A percentile compares a stretch with the other conserved stretches of the same genome.
Conservation (phyloP, 2,113 vertebrate species). For the Protobothrops mucrosquamatus region DNA sequence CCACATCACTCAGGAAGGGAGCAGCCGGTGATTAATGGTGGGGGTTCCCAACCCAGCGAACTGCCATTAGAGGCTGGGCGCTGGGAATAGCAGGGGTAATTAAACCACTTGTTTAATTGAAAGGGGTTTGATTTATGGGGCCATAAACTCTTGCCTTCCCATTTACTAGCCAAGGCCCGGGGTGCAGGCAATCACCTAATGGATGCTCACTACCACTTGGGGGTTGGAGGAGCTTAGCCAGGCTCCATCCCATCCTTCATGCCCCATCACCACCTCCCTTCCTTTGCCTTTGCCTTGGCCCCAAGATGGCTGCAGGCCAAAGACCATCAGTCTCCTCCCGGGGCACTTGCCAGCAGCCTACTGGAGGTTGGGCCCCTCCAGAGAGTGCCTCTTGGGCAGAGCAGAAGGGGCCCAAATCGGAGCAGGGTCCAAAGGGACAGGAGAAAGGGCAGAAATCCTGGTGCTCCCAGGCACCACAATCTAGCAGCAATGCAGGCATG, state of each 20-base stretch:
- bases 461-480: neutral
- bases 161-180: neutral
- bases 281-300: neutral
- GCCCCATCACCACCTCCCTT: neutral
- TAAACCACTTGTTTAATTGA: constrained; percentile 26
- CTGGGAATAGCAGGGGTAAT: neutral
- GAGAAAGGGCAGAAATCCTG: too few relatives aligned
- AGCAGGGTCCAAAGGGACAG: neutral
- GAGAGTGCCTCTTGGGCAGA: neutral
- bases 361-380: neutral
- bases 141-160: constrained; percentile 19
- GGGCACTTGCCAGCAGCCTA: neutral
- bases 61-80: neutral
- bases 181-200: constrained; percentile 12
- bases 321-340: neutral
- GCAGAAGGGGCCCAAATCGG: neutral
- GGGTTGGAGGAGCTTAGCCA: neutral
- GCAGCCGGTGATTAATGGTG: neutral
- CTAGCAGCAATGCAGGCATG: neutral
- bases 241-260: neutral
- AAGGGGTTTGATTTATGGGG: constrained; percentile 1
- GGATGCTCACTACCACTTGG: neutral
- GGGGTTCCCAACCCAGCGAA: neutral
- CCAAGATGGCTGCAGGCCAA: neutral
- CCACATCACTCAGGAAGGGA: neutral